A percentile compares a stretch with the other conserved stretches of the same genome.
Conservation (phyloP, 2,797 vertebrate genomes). For the Cygnus olor region DNA sequence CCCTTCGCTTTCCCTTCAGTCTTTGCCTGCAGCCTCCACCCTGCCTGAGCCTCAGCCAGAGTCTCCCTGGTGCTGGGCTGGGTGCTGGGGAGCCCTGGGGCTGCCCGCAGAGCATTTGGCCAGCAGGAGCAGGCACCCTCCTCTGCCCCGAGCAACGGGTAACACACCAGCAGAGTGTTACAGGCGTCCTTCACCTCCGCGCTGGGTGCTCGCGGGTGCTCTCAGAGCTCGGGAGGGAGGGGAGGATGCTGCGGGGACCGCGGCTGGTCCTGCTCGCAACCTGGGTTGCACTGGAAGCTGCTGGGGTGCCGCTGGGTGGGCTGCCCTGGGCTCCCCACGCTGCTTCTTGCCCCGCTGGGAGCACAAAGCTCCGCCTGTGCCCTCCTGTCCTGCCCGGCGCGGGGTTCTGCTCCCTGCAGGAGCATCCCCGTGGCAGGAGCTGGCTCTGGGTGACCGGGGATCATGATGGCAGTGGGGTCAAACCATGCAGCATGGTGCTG, state of each 20-base stretch:
- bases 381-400: neutral
- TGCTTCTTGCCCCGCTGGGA: neutral
- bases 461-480: accelerated
- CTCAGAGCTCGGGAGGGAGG: accelerated
- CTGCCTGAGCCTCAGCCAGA: too few species aligned
- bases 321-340: neutral
- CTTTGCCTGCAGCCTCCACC: neutral
- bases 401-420: neutral
- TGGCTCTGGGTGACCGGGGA: neutral
- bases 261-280: accelerated
- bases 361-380: neutral
- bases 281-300: neutral
- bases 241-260: accelerated
- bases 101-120: neutral
- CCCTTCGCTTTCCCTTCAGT: accelerated
- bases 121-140: neutral
- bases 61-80: neutral
- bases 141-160: neutral
- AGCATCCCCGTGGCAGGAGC: neutral
- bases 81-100: neutral
- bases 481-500: accelerated
- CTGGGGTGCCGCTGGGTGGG: neutral
- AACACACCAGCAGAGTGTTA: neutral
- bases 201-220: neutral
- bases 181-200: accelerated